Evolutionary conservation across 2,888 invertebrate species (phyloP), one percentile per base, ranked within the genome.

Genomic region (Metopia argyrocephala): DNA sequence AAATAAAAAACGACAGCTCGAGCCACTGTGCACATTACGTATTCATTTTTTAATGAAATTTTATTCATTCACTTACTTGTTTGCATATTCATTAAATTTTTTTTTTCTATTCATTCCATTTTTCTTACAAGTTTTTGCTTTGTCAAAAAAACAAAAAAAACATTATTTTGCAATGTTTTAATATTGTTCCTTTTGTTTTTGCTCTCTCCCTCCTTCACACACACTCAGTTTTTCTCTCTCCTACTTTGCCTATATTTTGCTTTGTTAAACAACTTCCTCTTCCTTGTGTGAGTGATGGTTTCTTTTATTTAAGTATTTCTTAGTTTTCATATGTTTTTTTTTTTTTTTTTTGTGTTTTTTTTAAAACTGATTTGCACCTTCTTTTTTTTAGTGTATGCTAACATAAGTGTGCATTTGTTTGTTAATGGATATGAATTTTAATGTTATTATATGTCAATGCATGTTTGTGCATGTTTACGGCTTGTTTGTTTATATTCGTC

Each of bases 401-500:
- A n/a, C n/a, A n/a, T n/a, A n/a, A n/a, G n/a, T n/a, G n/a, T n/a
- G n/a, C n/a, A n/a, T n/a, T n/a, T n/a, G n/a, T n/a, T n/a, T n/a
- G n/a, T 38, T 12, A 38, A 38, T 4, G 3, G 2, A 15, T 38
- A 38, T 38, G 38, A 38, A 38, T 38, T 38, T 12, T 70, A 52
- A 82, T 76, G 83, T 83, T 82, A 79, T 83, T 74, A 71, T 57
- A 64, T 54, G 70, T 69, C 79, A 79, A 65, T 59, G 46, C 5
- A 57, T 27, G 45, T 45, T 59, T 75, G 15, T 75, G 50, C 20
- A 75, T 38, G 57, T 38, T 50, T 57, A n/a, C n/a, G n/a, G 68
- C 76, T 25, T 31, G 45, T 59, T 46, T 62, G 50, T 71, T 57
- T 62, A 18, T 69, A n/a, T 54, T 62, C 15, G 15, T 15, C 15